Conservation (phyloP, 2,888 invertebrate genomes). For the Athalia circularis region DNA sequence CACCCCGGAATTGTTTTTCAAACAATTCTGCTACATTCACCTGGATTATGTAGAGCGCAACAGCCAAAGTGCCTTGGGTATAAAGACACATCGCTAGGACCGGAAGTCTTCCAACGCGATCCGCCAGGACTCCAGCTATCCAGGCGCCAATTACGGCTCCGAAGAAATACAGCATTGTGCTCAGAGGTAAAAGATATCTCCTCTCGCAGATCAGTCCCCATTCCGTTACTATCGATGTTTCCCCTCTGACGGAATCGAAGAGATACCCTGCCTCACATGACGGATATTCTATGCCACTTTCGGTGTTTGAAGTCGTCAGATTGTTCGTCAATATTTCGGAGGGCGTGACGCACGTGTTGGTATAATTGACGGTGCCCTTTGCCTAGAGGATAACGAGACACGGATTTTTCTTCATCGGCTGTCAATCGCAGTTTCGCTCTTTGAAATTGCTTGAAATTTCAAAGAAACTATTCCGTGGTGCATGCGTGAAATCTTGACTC, state of each 20-base stretch:
- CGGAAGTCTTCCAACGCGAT: slow-evolving; percentile 73
- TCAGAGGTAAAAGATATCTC: slow-evolving; percentile 65
- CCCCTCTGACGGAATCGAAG: slow-evolving; percentile 60
- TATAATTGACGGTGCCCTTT: slow-evolving; percentile 37
- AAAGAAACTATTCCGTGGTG: not conserved
- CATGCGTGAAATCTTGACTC: not conserved
- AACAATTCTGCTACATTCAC: slow-evolving; percentile 51
- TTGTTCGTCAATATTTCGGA: slow-evolving; percentile 55
- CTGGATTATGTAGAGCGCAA: slow-evolving; percentile 67
- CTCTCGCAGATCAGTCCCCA: slow-evolving; percentile 73
- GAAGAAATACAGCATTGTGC: slow-evolving; percentile 69
- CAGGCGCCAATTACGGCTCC: slow-evolving; percentile 73
- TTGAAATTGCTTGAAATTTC: not conserved
- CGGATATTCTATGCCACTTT: slow-evolving; percentile 44
- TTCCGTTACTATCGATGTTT: slow-evolving; percentile 67
- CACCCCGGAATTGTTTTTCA: not conserved
- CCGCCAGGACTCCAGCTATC: slow-evolving; percentile 71
- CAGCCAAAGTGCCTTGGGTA: slow-evolving; percentile 69
- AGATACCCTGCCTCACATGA: slow-evolving; percentile 58
- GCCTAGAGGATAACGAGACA: slow-evolving; percentile 17
- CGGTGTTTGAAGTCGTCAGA: slow-evolving; percentile 53
- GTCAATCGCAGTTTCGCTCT: not conserved
- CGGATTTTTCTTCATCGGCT: not conserved
- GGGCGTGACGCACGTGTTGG: slow-evolving; percentile 36
- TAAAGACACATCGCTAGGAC: slow-evolving; percentile 73